These are phyloP conservation scores for Gymnoscelis rufifasciata DNA, from an alignment of 2,888 invertebrate species.

Conservation along the genomic window DNA sequence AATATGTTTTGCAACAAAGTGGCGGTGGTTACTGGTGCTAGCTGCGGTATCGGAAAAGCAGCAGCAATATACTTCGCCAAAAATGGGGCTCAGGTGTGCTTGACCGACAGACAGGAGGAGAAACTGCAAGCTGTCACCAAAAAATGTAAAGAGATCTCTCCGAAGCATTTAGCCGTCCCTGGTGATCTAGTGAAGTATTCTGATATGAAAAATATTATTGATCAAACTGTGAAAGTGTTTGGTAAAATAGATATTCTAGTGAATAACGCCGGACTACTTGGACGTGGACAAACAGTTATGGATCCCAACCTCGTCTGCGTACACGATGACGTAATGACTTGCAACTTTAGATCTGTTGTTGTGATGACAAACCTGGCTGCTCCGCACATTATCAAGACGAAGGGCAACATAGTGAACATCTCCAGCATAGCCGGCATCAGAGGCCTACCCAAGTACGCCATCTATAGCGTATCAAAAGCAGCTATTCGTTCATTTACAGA, in stretches of 20 bases:
- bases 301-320: slow-evolving; percentile 31
- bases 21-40: slow-evolving; percentile 67
- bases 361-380: slow-evolving; percentile 36
- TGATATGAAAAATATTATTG: slow-evolving; percentile 32
- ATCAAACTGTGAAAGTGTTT: slow-evolving; percentile 11
- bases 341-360: slow-evolving; percentile 39
- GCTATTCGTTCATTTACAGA: slow-evolving; percentile 85
- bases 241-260: too few species aligned
- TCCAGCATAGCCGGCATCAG: slow-evolving; percentile 36
- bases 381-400: slow-evolving; percentile 38
- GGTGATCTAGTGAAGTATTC: slow-evolving; percentile 41
- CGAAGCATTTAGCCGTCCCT: slow-evolving; percentile 30
- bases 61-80: slow-evolving; percentile 79
- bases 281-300: slow-evolving; percentile 21
- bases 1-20: slow-evolving; percentile 45
- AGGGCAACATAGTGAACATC: slow-evolving; percentile 46
- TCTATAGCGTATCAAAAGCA: slow-evolving; percentile 84
- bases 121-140: slow-evolving; percentile 34
- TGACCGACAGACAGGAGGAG: slow-evolving; percentile 37
- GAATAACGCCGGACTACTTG: slow-evolving; percentile 18
- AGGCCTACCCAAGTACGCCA: background rate
- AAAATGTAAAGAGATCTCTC: slow-evolving; percentile 29
- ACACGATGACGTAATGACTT: slow-evolving; percentile 39
- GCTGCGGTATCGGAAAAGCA: slow-evolving; percentile 84
- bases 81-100: slow-evolving; percentile 37